Evolutionary conservation across 2,113 vertebrate species (phyloP).

Genomic region (Corydoras sp.): DNA sequence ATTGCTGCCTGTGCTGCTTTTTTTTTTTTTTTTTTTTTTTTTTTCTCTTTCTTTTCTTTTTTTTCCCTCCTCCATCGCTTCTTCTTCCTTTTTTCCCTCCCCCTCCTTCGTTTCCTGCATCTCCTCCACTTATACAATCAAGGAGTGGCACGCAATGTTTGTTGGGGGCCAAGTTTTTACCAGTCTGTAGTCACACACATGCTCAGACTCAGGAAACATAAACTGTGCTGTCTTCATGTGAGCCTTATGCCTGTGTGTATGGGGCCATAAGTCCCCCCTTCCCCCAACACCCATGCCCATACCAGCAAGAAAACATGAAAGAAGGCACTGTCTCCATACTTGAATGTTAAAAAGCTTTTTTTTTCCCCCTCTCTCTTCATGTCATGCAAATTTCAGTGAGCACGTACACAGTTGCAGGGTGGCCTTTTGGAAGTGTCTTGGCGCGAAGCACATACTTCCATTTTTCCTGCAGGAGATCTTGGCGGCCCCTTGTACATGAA

Average conservation of each 20-base stretch:
- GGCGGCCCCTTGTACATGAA: neutral
- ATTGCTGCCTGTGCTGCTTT: slow-evolving; percentile 68
- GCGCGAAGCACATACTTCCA: neutral
- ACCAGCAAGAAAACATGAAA: slow-evolving; percentile 13
- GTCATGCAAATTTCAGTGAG: slow-evolving; percentile 53
- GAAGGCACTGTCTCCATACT: slow-evolving; percentile 12
- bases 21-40: neutral
- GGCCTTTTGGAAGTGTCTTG: neutral
- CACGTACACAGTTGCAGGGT: slow-evolving; percentile 42
- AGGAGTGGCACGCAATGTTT: slow-evolving; percentile 71
- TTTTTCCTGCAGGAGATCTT: neutral
- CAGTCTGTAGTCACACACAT: slow-evolving; percentile 53
- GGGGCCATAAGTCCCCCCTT: neutral
- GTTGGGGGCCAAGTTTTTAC: slow-evolving; percentile 61
- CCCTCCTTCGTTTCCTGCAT: slow-evolving; percentile 17
- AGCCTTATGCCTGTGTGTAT: slow-evolving; percentile 21
- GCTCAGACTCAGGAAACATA: slow-evolving; percentile 69
- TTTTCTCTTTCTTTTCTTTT: too few relatives aligned
- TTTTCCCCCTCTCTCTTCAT: slow-evolving; percentile 41
- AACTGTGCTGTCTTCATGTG: slow-evolving; percentile 70
- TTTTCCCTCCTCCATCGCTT: neutral
- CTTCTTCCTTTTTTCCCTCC: slow-evolving; percentile 2
- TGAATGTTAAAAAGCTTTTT: slow-evolving; percentile 30
- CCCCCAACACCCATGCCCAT: neutral
- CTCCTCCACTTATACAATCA: slow-evolving; percentile 63